Evolutionary conservation across 2,113 vertebrate species (phyloP).

Genomic region (Microcebus murinus): DNA sequence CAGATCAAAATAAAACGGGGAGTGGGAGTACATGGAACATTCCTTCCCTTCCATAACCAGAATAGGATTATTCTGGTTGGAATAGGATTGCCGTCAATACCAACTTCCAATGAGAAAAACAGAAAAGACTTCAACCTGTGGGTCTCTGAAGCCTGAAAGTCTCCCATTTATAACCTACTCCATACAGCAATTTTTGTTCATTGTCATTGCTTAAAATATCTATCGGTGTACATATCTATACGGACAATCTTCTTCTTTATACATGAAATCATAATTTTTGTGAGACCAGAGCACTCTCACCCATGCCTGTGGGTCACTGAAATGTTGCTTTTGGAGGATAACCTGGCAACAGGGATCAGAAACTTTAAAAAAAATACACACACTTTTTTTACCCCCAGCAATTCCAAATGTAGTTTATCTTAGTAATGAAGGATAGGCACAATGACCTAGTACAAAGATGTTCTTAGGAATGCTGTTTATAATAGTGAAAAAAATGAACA

Average conservation of each 20-base stretch:
- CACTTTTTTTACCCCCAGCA: not conserved
- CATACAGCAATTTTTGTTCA: not conserved
- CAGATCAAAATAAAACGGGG: not conserved
- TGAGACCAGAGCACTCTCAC: not conserved
- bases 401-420: not conserved
- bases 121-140: not conserved
- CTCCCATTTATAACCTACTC: not conserved
- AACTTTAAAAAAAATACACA: not conserved
- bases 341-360: not conserved
- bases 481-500: not conserved
- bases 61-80: too few species aligned
- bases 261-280: not conserved
- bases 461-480: not conserved
- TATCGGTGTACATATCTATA: not conserved
- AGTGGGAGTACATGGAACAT: not conserved
- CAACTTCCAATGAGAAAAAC: not conserved
- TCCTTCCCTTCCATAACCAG: not conserved
- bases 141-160: not conserved
- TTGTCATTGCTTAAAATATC: not conserved
- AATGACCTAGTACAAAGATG: not conserved
- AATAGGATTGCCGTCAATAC: fast-evolving
- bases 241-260: not conserved
- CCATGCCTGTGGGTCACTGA: not conserved
- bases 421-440: not conserved
- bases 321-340: not conserved